Percentiles rank a stretch among this genome's conserved stretches.
These are phyloP conservation scores for Pantelozetes paolii DNA, from an alignment of 2,888 invertebrate species.

Conservation along the genomic window DNA sequence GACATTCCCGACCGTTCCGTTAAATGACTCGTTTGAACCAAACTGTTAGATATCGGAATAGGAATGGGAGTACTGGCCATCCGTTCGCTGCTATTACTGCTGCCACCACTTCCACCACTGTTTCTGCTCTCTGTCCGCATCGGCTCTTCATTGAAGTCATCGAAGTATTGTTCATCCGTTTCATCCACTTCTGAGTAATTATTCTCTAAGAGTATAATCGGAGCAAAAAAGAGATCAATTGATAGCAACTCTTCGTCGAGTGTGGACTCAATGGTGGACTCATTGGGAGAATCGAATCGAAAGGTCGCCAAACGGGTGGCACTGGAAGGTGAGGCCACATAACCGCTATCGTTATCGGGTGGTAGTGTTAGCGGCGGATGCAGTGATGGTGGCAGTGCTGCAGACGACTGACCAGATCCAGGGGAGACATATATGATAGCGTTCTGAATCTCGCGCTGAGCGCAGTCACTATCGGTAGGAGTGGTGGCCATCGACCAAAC, in stretches of 20 bases:
- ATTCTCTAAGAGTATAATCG: background rate
- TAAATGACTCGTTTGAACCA: background rate
- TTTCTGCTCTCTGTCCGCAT: background rate
- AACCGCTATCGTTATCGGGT: slow-evolving; percentile 7
- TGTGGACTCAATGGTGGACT: background rate
- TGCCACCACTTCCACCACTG: background rate
- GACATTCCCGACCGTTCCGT: background rate
- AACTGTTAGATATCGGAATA: background rate
- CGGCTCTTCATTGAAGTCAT: background rate
- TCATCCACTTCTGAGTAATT: background rate
- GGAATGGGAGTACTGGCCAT: background rate
- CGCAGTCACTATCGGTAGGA: background rate
- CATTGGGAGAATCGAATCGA: background rate
- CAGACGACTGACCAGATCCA: background rate
- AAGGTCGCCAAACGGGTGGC: slow-evolving; percentile 12
- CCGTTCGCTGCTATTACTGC: slow-evolving; percentile 11
- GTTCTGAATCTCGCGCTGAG: background rate
- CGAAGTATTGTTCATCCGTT: background rate
- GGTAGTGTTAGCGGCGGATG: background rate
- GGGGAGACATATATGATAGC: background rate
- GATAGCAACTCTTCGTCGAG: background rate
- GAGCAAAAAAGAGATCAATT: slow-evolving; percentile 4
- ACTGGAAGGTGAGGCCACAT: slow-evolving; percentile 14
- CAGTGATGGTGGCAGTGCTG: background rate
- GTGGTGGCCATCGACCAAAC: slow-evolving; percentile 34